Base-by-base conservation (phyloP, 1,140 invertebrate genomes). In the Drosophila willistoni region DNA sequence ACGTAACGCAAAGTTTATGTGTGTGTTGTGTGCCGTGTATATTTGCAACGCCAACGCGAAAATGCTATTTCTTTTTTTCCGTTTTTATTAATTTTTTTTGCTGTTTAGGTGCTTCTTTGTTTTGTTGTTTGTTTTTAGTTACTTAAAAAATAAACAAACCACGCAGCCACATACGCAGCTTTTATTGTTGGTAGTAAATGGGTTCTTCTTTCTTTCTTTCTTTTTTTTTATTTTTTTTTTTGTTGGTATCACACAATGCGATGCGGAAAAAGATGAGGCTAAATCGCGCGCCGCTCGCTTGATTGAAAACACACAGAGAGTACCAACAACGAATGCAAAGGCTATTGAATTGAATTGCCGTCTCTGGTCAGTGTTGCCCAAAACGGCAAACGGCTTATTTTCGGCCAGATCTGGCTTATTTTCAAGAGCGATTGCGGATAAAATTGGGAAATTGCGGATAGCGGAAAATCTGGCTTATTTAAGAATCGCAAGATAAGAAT, bases 311-410 rank as follows among this genome's bases (percentile, higher is more conserved):
- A 89, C 86, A 91, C 90, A 91, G 81, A 85, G 82, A 86, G 85
- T 85, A 91, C 90, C 90, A 91, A 91, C 90, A 91, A 91, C 90
- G 90, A 91, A 91, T 91, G 90, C 82, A 86, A 90, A 91, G 89
- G 87, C 89, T 90, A 91, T 91, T 91, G 85, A 91, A 91, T 91
- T 91, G 82, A 91, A 91, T 90, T 79, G 87, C 86, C 77, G 86
- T 83, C 81, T 90, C 81, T 90, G 42, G 42, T 44, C 42, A n/a
- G n/a, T n/a, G n/a, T n/a, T n/a, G n/a, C n/a, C n/a, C n/a, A n/a
- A n/a, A n/a, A n/a, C n/a, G n/a, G n/a, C n/a, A n/a, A n/a, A n/a
- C n/a, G n/a, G n/a, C n/a, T n/a, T n/a, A n/a, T n/a, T n/a, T n/a
- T n/a, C n/a, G n/a, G n/a, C n/a, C n/a, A n/a, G n/a, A n/a, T n/a